phyloP scores from a whole-genome alignment of 2,888 invertebrate species.

The Oligia strigilis region DNA sequence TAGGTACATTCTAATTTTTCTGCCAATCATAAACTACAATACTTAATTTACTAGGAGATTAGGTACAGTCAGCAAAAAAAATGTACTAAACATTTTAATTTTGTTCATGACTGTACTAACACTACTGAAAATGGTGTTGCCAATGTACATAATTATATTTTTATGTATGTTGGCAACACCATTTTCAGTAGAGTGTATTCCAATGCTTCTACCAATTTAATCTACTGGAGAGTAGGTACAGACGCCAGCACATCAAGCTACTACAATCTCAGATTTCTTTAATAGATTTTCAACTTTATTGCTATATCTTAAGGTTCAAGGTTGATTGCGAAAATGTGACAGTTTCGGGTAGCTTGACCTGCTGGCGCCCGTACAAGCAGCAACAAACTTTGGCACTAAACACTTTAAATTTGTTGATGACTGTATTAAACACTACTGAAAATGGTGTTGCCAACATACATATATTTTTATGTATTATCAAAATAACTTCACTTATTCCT shows the following conservation, averaged over 20 bases:
- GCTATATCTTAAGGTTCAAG: too few relatives aligned
- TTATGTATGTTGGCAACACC: neutral
- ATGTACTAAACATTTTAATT: neutral
- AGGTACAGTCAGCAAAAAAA: neutral
- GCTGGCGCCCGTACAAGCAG: neutral
- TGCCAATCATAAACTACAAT: neutral
- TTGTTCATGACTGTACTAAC: neutral
- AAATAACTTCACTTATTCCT: neutral
- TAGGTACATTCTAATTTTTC: neutral
- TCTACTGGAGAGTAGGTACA: neutral
- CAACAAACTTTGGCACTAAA: neutral
- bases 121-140: neutral
- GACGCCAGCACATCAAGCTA: too few relatives aligned
- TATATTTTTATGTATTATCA: neutral
- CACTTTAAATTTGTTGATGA: neutral
- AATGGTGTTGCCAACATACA: conserved; percentile 12
- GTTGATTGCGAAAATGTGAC: too few relatives aligned
- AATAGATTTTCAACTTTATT: too few relatives aligned
- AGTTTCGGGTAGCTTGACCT: too few relatives aligned
- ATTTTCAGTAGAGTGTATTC: neutral
- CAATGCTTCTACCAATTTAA: neutral
- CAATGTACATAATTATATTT: conserved; percentile 3
- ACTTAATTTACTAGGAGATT: neutral
- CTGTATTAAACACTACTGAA: neutral
- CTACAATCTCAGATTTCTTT: too few relatives aligned